Evolutionary conservation across 2,113 vertebrate genomes (phyloP).

Genomic region (Alces alces): DNA sequence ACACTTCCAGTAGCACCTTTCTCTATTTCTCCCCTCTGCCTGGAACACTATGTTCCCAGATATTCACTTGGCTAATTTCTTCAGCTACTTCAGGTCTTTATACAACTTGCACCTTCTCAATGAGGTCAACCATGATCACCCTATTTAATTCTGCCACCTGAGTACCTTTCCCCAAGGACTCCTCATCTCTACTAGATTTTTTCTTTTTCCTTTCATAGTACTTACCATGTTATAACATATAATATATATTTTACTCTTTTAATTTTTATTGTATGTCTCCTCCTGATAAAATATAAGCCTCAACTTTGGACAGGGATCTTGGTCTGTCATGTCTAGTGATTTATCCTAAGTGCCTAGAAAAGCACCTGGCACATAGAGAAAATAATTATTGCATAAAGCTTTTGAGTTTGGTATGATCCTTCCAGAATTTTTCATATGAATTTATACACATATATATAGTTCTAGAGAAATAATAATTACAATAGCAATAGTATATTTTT

Average conservation of each 20-base stretch:
- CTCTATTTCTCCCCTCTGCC: background rate
- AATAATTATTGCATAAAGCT: background rate
- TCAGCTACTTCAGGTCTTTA: background rate
- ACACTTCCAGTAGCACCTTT: background rate
- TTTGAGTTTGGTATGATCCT: background rate
- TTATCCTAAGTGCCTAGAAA: background rate
- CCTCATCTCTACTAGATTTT: background rate
- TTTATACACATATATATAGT: background rate
- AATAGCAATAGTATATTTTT: background rate
- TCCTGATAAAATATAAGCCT: background rate
- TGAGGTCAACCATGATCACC: background rate
- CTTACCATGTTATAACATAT: background rate
- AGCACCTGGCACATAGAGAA: background rate
- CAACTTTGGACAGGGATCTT: background rate
- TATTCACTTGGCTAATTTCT: background rate
- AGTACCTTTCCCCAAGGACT: background rate
- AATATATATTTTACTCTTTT: background rate
- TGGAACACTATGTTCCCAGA: background rate
- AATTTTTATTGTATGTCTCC: background rate
- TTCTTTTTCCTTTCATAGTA: background rate
- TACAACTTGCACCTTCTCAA: background rate
- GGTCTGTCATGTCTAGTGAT: background rate
- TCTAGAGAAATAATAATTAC: background rate
- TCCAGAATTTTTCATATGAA: background rate
- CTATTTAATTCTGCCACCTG: background rate